Conservation (phyloP, 2,113 vertebrate species). For the Taurulus bubalis region DNA sequence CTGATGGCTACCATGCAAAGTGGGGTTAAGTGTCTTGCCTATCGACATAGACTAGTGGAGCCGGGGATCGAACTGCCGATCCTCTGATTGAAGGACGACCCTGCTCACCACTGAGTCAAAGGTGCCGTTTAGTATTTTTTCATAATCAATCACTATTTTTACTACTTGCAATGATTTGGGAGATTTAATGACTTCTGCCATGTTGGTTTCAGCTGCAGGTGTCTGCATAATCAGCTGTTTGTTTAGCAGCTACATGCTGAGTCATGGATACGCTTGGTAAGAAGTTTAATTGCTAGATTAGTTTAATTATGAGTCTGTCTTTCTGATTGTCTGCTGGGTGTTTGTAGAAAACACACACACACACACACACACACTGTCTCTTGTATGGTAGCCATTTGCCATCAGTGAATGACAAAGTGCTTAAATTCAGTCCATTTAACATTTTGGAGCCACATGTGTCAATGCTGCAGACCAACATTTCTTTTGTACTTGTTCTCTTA, state of each 20-base stretch:
- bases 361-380: too few relatives aligned
- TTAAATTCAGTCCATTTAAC: too few relatives aligned
- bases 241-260: not conserved
- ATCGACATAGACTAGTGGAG: too few relatives aligned
- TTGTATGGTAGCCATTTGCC: too few relatives aligned
- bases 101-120: too few relatives aligned
- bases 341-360: not conserved
- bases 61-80: too few relatives aligned
- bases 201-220: not conserved
- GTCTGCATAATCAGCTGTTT: not conserved
- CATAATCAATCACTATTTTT: not conserved
- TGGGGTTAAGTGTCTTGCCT: too few relatives aligned
- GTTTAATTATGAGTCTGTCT: not conserved
- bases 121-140: too few relatives aligned
- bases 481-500: not conserved
- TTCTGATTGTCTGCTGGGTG: not conserved
- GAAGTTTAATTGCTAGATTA: not conserved
- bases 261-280: not conserved
- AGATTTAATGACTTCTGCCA: not conserved
- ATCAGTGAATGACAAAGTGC: too few relatives aligned
- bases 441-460: not conserved
- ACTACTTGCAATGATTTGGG: not conserved
- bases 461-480: not conserved
- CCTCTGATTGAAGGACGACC: too few relatives aligned
- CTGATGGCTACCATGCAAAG: too few relatives aligned